Conservation (phyloP, 2,888 invertebrate genomes). For the Minunthozetes semirufus region DNA sequence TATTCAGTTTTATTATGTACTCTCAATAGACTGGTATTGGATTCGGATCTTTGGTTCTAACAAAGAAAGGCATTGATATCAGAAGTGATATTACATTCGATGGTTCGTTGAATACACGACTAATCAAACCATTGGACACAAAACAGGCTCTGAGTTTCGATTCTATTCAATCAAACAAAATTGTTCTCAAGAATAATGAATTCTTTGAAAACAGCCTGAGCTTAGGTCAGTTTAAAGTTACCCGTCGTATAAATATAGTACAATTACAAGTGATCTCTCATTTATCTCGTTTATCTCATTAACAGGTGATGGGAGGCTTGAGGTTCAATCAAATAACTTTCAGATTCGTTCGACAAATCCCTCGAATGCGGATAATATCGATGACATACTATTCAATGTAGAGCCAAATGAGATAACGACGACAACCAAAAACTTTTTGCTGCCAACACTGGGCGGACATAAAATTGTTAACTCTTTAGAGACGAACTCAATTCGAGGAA, state of each 20-base stretch:
- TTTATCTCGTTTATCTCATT: no score
- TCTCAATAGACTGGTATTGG: conserved; percentile 3
- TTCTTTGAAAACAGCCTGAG: not conserved
- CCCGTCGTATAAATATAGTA: no score
- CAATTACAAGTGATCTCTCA: no score
- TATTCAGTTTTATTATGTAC: not conserved
- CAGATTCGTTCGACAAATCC: conserved; percentile 19
- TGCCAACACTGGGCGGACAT: not conserved
- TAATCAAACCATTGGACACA: not conserved
- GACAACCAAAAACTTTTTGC: not conserved
- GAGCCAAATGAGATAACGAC: conserved; percentile 4
- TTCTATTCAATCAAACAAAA: not conserved
- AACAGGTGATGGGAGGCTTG: not conserved
- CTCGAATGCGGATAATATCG: not conserved
- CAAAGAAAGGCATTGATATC: conserved; percentile 9
- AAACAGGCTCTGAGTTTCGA: not conserved
- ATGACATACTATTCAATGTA: not conserved
- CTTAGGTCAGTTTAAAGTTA: not conserved
- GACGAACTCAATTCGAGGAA: conserved; percentile 7
- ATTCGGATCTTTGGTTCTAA: not conserved
- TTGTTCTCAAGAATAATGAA: conserved; percentile 15
- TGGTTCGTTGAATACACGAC: not conserved
- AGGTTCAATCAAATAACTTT: conserved; percentile 12
- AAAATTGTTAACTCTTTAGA: not conserved
- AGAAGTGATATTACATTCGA: not conserved